phyloP scores from a whole-genome alignment of 2,888 invertebrate species.

The Spilosoma lubricipeda region DNA sequence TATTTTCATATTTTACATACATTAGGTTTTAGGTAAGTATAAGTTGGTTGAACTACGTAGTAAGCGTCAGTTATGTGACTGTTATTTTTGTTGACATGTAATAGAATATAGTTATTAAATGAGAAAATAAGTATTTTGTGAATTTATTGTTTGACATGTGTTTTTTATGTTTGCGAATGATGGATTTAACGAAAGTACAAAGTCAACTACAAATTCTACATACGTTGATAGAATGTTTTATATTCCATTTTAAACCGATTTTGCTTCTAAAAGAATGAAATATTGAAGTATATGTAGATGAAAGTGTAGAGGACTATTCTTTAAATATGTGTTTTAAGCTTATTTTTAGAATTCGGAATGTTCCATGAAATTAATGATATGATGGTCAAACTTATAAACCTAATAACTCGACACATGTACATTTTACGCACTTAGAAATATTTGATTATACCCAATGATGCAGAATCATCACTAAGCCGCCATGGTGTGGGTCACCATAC shows the following conservation, averaged over 20 bases:
- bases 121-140: conserved; percentile 6
- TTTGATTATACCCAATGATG: too few species aligned
- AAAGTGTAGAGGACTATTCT: not conserved
- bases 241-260: not conserved
- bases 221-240: not conserved
- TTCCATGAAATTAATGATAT: too few species aligned
- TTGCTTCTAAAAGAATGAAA: not conserved
- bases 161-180: not conserved
- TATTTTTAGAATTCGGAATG: too few species aligned
- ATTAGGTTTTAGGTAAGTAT: too few species aligned
- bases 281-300: not conserved
- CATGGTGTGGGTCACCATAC: too few species aligned
- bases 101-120: conserved; percentile 3
- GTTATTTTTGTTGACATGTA: conserved; percentile 1
- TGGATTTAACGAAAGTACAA: too few species aligned
- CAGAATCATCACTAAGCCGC: too few species aligned
- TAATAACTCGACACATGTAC: too few species aligned
- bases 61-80: not conserved
- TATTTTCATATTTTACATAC: too few species aligned
- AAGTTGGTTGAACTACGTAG: not conserved
- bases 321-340: too few species aligned
- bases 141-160: conserved; percentile 5
- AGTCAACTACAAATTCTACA: not conserved
- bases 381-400: too few species aligned
- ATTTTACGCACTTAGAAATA: too few species aligned